Evolutionary conservation across 2,113 vertebrate genomes (phyloP), one percentile per base, ranked within the genome.

Genomic region (Ploceus nigricollis): DNA sequence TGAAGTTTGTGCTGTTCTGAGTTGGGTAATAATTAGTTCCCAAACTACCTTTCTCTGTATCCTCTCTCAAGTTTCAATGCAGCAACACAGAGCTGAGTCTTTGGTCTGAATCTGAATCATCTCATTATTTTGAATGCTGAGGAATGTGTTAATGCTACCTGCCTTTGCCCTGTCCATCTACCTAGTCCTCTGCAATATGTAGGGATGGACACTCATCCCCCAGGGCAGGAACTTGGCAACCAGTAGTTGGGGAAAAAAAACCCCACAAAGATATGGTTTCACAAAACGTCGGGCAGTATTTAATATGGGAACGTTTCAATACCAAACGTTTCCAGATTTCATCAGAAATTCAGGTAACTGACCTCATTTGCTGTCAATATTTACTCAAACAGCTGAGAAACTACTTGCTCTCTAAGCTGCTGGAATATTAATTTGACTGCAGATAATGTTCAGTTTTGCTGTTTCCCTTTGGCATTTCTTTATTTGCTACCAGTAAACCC

Each of bases 391-490:
- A 76, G 54, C 65, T 65, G 54, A 87, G 89, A 65, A 92, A 66
- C 27, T 31, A 2, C 45, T 51, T 68, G 48, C 63, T 89, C 37
- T 91, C 45, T 25, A 56, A 63, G 68, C 58, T 90, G 51, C 79
- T 73, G 73, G 88, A 70, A 68, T 95, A 89, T 84, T 78, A 78
- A 90, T 96, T 79, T 27, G 53, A 69, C 37, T 91, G 68, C 54
- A 79, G 78, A 37, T 58, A 61, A 72, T 6, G 71, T 78, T 92
- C 89, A 84, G 40, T 94, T 83, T 42, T 87, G 60, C 60, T 60
- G 23, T 65, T 85, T 72, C 72, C 33, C 58, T 86, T 70, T 91
- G 82, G 60, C 82, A 65, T 90, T 95, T 91, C 40, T 83, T 75
- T 83, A 28, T 94, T 91, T 88, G 75, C 82, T 80, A 14, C 47